Evolutionary conservation across 2,888 invertebrate genomes (phyloP), one percentile per base, ranked within the genome.

Genomic region (Mythimna albipuncta): DNA sequence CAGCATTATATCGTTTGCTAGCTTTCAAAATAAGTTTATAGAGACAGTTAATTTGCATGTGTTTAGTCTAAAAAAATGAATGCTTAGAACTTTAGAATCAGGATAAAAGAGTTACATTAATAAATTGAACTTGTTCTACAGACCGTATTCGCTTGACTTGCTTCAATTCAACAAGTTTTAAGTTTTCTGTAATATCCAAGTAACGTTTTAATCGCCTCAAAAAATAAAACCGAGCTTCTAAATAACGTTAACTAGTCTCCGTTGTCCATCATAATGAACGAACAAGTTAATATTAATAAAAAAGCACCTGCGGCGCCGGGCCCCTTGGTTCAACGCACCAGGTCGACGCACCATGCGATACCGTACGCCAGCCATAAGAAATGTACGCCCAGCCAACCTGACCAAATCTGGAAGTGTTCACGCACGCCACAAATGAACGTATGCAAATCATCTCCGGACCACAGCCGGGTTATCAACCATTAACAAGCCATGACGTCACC

Each of bases 341-440:
- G 95, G 95, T 95, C 95, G 95, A 84, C 94, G 95, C 91, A 89
- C 95, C 92, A 92, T 86, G 89, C 85, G 91, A 88, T 96, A 95
- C 96, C 95, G 95, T 96, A 95, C 92, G 90, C 82, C 80, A 88
- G 79, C 93, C 94, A 94, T 94, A 95, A 94, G 95, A 95, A 94
- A 93, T 90, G 89, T 90, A 92, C 91, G 92, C 89, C 88, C 90
- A 87, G 89, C 84, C 90, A 91, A 93, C 90, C 90, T 90, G 89
- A 89, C 94, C 93, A 91, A 93, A 92, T 87, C 87, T 87, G 87
- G 90, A 89, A 87, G 89, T 82, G 81, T 85, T 86, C 88, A 85
- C 87, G 85, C 88, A 88, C 90, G 83, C 82, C 83, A 85, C 89
- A 86, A 89, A 90, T 88, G 87, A 82, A 88, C 81, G 80, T 85